Percentiles rank a stretch among this genome's conserved stretches.
Evolutionary conservation across 2,113 vertebrate genomes (phyloP).

Genomic region (Herpailurus yagouaroundi): DNA sequence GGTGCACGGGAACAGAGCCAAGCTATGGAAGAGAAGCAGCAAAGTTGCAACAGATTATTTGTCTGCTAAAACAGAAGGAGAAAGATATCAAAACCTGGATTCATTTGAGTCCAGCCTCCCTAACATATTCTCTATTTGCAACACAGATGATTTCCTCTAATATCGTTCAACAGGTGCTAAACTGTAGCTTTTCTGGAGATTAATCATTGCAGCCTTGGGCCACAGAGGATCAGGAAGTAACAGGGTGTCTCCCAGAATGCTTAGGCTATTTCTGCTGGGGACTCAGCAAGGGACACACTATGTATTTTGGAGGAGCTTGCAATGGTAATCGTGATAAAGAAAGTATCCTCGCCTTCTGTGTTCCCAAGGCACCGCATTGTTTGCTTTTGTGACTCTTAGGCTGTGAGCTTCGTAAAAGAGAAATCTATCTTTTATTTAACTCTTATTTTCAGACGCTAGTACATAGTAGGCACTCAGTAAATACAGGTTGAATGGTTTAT

Average conservation of each 20-base stretch:
- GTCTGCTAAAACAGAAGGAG: slow-evolving; percentile 88
- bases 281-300: background rate
- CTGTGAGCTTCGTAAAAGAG: background rate
- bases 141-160: slow-evolving; percentile 80
- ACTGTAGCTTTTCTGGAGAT: slow-evolving; percentile 76
- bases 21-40: slow-evolving; percentile 86
- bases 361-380: background rate
- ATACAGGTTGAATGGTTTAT: background rate
- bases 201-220: slow-evolving; percentile 64
- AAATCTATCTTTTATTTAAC: background rate
- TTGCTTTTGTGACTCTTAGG: background rate
- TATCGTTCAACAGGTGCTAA: slow-evolving; percentile 81
- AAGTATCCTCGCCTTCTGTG: background rate
- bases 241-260: background rate
- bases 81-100: slow-evolving; percentile 74
- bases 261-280: background rate
- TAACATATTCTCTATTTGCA: slow-evolving; percentile 75
- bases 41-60: slow-evolving; percentile 89
- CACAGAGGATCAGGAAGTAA: slow-evolving; percentile 39
- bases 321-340: background rate
- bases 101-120: slow-evolving; percentile 76
- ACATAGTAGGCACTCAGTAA: background rate
- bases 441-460: background rate
- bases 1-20: slow-evolving; percentile 85
- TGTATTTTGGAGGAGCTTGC: background rate